Evolutionary conservation across 1,140 invertebrate genomes (phyloP).

Genomic region (Sweltsa coloradensis): DNA sequence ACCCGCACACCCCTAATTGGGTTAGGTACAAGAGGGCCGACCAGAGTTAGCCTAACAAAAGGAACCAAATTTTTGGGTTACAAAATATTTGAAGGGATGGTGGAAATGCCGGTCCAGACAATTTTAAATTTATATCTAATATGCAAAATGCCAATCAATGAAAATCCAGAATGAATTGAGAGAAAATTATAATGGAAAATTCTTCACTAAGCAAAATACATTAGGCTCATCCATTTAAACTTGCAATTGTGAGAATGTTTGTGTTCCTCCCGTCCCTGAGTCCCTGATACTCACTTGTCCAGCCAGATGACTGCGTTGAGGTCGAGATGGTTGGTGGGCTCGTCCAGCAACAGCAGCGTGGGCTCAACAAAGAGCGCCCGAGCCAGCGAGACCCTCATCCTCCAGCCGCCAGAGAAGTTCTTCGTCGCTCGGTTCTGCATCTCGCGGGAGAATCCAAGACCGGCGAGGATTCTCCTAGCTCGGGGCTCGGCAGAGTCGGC

Average conservation of each 20-base stretch:
- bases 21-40: too few species aligned
- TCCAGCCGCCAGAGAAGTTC: constrained; percentile 96
- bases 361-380: constrained; percentile 84
- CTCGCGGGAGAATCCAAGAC: constrained; percentile 86
- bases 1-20: too few species aligned
- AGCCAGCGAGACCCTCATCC: constrained; percentile 95
- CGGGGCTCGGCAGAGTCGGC: constrained; percentile 94
- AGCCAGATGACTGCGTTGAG: constrained; percentile 99
- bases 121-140: too few species aligned
- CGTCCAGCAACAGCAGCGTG: constrained; percentile 88
- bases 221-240: too few species aligned
- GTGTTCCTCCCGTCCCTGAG: too few species aligned
- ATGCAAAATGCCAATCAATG: too few species aligned
- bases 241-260: too few species aligned
- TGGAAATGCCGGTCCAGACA: too few species aligned
- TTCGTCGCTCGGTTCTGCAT: constrained; percentile 94
- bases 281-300: constrained; percentile 76
- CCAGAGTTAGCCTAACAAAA: too few species aligned
- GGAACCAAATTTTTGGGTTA: constrained; percentile 1
- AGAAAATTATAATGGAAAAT: too few species aligned
- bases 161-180: too few species aligned
- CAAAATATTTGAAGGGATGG: constrained; percentile 10
- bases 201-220: too few species aligned
- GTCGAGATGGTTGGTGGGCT: constrained; percentile 92
- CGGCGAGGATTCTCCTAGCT: constrained; percentile 88